phyloP scores from a whole-genome alignment of 1,140 invertebrate genomes.

The Oreohelix idahoensis region DNA sequence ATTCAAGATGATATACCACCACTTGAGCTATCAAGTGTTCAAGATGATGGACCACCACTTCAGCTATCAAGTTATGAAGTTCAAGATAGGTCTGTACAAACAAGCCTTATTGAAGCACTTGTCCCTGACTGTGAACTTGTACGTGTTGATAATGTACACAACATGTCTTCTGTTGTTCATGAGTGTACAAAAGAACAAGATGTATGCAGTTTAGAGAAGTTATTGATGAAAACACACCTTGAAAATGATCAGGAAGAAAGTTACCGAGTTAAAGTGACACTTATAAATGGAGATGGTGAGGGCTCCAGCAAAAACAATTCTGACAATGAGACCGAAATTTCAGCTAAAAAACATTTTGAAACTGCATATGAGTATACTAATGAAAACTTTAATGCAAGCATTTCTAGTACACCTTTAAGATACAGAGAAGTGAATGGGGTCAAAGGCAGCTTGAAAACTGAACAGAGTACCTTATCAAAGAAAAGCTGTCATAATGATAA shows the following conservation, averaged over 20 bases:
- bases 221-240: not conserved
- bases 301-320: not conserved
- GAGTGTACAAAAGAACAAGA: not conserved
- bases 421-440: not conserved
- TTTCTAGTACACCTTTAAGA: not conserved
- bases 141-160: not conserved
- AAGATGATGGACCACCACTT: not conserved
- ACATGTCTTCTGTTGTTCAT: not conserved
- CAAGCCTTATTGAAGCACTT: slow-evolving; percentile 10
- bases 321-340: not conserved
- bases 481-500: no score
- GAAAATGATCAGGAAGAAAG: not conserved
- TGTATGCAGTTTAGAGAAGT: not conserved
- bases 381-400: not conserved
- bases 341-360: not conserved
- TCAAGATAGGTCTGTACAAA: slow-evolving; percentile 18
- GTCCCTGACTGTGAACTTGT: not conserved
- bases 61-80: slow-evolving; percentile 5
- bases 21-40: no score
- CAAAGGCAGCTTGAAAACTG: not conserved
- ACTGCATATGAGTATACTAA: not conserved
- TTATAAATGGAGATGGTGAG: not conserved
- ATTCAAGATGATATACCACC: not conserved
- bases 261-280: not conserved
- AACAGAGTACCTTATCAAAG: not conserved